Evolutionary conservation across 1,140 invertebrate genomes (phyloP), one percentile per base, ranked within the genome.

Genomic region (Pemphigus obesinymphae): DNA sequence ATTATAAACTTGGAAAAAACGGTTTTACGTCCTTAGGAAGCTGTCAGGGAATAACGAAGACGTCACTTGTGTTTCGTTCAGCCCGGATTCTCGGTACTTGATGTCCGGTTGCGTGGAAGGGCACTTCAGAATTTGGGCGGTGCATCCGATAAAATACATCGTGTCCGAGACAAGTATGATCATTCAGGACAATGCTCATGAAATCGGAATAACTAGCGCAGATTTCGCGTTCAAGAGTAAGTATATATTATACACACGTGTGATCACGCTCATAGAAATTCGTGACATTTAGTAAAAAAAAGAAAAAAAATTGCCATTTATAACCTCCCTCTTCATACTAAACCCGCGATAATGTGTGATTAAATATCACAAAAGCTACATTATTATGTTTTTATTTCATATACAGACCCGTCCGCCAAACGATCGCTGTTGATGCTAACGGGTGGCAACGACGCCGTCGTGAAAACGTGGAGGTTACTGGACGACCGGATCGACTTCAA

Each of bases 381-480:
- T n/a, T n/a, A n/a, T n/a, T n/a, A n/a, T n/a, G n/a, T n/a, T n/a
- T n/a, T n/a, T n/a, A n/a, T n/a, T n/a, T n/a, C n/a, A n/a, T n/a
- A n/a, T n/a, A 17, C 48, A 82, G 58, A 50, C 29, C 68, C 85
- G 6, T 82, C 58, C 0, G 34, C 4, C 31, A 43, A 83, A 81
- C 48, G 10, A 4, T 83, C 61, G 85, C 31, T 92, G 91, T 84
- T 93, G 29, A 83, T 94, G 76, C 91, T 91, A 4, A 91, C 91
- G 2, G 90, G 92, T 84, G 93, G 93, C 7, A 92, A 93, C 84
- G 93, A 94, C 85, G 90, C 91, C 78, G 84, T 91, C 1, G 89
- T 93, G 0, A 92, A 93, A 85, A 84, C 94, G 3, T 94, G 93
- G 93, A 89, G 89, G 58, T 88, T 94, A 20, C 23, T 84, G n/a